A percentile compares a stretch with the other conserved stretches of the same genome.
These are phyloP conservation scores for Epinotia demarniana DNA, from an alignment of 2,888 invertebrate genomes.

Conservation along the genomic window DNA sequence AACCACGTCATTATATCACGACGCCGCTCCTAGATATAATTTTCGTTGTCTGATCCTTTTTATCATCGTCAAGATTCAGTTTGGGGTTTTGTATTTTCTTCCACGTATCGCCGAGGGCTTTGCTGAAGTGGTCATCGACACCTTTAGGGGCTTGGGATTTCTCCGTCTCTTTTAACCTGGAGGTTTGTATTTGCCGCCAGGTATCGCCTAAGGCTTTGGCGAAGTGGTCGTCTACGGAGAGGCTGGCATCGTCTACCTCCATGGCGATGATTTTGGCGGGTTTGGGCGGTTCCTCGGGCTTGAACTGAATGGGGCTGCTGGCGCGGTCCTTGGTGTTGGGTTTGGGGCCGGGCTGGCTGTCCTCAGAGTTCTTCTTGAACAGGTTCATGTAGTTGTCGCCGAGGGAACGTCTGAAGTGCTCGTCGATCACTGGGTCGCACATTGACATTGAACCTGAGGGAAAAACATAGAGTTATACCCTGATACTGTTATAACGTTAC, in stretches of 20 bases:
- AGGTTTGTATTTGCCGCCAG: slow-evolving; percentile 90
- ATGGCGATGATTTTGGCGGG: slow-evolving; percentile 80
- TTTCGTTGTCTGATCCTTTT: slow-evolving; percentile 76
- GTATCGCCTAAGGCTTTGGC: slow-evolving; percentile 95
- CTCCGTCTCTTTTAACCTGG: slow-evolving; percentile 80
- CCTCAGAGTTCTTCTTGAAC: slow-evolving; percentile 84
- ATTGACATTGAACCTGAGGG: slow-evolving; percentile 88
- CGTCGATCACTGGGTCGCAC: slow-evolving; percentile 97
- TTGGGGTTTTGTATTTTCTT: slow-evolving; percentile 87
- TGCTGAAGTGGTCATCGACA: slow-evolving; percentile 96
- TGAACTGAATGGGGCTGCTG: slow-evolving; percentile 80
- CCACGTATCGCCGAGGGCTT: slow-evolving; percentile 95
- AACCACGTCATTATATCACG: slow-evolving; percentile 71
- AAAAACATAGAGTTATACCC: slow-evolving; percentile 1
- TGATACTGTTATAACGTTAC: neutral
- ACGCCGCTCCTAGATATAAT: slow-evolving; percentile 81
- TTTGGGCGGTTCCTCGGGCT: slow-evolving; percentile 68
- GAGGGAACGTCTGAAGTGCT: slow-evolving; percentile 96
- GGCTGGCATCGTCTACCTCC: slow-evolving; percentile 85
- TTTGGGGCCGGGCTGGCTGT: slow-evolving; percentile 65
- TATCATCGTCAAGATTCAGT: slow-evolving; percentile 61
- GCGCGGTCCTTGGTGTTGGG: slow-evolving; percentile 80
- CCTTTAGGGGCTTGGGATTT: slow-evolving; percentile 65
- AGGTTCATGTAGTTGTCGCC: slow-evolving; percentile 91
- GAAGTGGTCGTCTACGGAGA: slow-evolving; percentile 95